Base-by-base conservation (phyloP, 2,797 vertebrate genomes). In the Rhinichthys osculus region DNA sequence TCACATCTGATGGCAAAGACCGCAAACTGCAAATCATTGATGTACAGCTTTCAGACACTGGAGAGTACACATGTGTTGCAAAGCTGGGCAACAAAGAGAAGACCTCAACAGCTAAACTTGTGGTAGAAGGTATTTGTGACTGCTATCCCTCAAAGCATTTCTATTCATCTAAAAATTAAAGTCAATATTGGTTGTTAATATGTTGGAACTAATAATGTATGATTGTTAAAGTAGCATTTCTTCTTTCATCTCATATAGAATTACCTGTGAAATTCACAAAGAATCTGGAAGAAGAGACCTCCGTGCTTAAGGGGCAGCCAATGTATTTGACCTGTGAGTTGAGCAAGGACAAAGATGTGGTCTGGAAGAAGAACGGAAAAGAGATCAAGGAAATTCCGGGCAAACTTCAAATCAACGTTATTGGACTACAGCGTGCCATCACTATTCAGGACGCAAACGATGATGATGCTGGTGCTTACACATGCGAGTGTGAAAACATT, bases 1-100 rank as follows among this genome's bases (percentile, higher is more conserved):
- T 99, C 91, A 97, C 96, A 0, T 94, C 98, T 76, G 98, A 99
- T 78, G 98, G 98, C 81, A 99, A 99, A 95, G 98, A 99, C 83
- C 96, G 98, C 82, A 99, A 98, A 88, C 90, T 99, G 87, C 92
- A 96, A 82, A 98, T 99, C 89, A 97, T 99, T 93, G 98, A 99
- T 62, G 98, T 99, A 13, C 98, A 99, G 64, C 94, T 99, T 79
- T 97, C 98, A 0, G 98, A 99, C 91, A 96, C 96, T 10, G 98
- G 98, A 1, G 98, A 99, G 87, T 99, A 99, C 90, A 98, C 97
- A 62, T 99, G 98, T 87, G 95, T 99, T 33, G 95, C 95, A 89
- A 96, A 95, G 84, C 95, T 99, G 70, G 98, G 98, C 64, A 98
- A 98, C 89, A 99, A 98, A 92, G 98, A 99, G 90, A 96, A 98